Percentiles rank a stretch among this genome's conserved stretches.
Evolutionary conservation across 2,113 vertebrate species (phyloP).

Genomic region (Otolemur garnettii): DNA sequence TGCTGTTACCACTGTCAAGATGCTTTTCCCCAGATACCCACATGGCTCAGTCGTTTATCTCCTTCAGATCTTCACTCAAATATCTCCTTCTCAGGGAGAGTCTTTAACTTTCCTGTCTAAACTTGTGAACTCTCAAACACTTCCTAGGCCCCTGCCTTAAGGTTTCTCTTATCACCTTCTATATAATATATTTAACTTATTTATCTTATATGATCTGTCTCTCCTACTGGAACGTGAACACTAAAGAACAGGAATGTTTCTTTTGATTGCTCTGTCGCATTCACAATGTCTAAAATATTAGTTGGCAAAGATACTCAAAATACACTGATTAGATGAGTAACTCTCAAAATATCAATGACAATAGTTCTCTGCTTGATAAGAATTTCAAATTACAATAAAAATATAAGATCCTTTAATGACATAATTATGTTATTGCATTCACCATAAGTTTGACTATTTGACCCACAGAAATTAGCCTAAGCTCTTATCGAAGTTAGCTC

Average conservation of each 20-base stretch:
- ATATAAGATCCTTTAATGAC: not conserved
- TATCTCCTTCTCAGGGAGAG: not conserved
- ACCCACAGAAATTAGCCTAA: not conserved
- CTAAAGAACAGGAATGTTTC: not conserved
- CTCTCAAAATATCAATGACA: not conserved
- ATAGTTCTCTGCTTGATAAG: not conserved
- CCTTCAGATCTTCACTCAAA: not conserved
- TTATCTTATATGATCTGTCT: not conserved
- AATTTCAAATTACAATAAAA: conserved; percentile 59
- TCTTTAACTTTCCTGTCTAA: not conserved
- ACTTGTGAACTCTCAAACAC: not conserved
- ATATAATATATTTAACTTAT: not conserved
- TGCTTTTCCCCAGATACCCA: not conserved
- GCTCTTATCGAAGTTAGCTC: not conserved
- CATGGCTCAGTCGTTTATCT: not conserved
- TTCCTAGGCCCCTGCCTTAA: not conserved
- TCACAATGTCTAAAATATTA: not conserved
- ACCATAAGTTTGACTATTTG: not conserved
- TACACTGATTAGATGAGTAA: not conserved
- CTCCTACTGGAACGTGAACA: not conserved
- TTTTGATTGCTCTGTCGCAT: not conserved
- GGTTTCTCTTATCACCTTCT: conserved; percentile 1
- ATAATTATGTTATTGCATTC: not conserved
- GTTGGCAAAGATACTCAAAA: not conserved
- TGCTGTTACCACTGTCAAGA: not conserved